Conservation (phyloP, 2,113 vertebrate species). For the Epinephelus lanceolatus region DNA sequence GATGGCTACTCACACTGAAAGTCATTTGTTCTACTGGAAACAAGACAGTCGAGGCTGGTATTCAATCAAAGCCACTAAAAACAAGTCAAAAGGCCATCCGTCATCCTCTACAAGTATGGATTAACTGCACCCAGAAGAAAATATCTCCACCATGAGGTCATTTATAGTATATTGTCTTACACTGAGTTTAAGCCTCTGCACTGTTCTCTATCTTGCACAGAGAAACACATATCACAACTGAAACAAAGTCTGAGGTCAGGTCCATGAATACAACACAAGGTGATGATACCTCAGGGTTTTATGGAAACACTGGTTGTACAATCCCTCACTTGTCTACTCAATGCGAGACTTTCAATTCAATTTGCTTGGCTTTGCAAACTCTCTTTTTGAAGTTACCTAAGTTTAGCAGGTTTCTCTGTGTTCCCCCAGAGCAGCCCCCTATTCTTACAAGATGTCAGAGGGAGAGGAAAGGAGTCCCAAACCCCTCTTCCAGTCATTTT, state of each 20-base stretch:
- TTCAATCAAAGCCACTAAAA: slow-evolving; percentile 66
- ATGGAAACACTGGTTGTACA: slow-evolving; percentile 9
- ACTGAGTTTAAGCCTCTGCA: slow-evolving; percentile 30
- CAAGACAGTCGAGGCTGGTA: slow-evolving; percentile 57
- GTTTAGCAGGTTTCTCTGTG: slow-evolving; percentile 29
- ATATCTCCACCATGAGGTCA: slow-evolving; percentile 45
- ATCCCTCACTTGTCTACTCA: slow-evolving; percentile 25
- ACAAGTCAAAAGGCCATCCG: slow-evolving; percentile 59
- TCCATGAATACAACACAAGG: slow-evolving; percentile 18
- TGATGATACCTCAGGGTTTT: slow-evolving; percentile 25
- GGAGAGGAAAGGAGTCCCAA: slow-evolving; percentile 63
- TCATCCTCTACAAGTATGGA: slow-evolving; percentile 57
- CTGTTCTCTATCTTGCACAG: slow-evolving; percentile 20
- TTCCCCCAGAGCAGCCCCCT: slow-evolving; percentile 21
- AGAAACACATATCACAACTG: slow-evolving; percentile 27
- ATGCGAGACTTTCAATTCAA: slow-evolving; percentile 30
- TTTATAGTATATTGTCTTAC: slow-evolving; percentile 51
- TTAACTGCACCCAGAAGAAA: slow-evolving; percentile 54
- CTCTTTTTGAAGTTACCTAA: slow-evolving; percentile 43
- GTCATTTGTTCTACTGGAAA: slow-evolving; percentile 65
- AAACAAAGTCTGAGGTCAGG: slow-evolving; percentile 32
- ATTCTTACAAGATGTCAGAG: slow-evolving; percentile 42
- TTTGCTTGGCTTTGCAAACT: slow-evolving; percentile 42
- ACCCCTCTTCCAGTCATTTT: slow-evolving; percentile 82
- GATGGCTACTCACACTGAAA: slow-evolving; percentile 55